A percentile compares a stretch with the other conserved stretches of the same genome.
Conservation (phyloP, 2,888 invertebrate genomes). For the Scaptomyza reducta region DNA sequence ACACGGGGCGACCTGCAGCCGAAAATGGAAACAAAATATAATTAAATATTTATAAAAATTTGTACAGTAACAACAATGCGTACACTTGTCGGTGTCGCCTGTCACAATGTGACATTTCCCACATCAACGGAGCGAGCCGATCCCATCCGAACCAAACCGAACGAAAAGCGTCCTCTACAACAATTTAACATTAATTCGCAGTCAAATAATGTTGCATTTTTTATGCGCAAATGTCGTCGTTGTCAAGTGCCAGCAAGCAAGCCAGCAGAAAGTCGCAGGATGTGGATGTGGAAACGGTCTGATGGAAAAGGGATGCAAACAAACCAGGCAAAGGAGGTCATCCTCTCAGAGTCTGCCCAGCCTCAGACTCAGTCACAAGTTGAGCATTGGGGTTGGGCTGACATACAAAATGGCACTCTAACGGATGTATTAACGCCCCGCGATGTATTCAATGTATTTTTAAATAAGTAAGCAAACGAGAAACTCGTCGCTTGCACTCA, state of each 20-base stretch:
- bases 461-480: constrained; percentile 59
- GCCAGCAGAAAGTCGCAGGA: constrained; percentile 34
- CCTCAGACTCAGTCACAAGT: constrained; percentile 1
- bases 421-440: constrained; percentile 77
- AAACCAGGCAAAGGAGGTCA: constrained; percentile 39
- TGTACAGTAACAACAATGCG: constrained; percentile 70
- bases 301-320: constrained; percentile 53
- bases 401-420: constrained; percentile 69
- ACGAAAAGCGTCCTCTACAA: constrained; percentile 56
- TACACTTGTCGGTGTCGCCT: constrained; percentile 69
- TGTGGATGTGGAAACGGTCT: constrained; percentile 34
- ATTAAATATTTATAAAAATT: constrained; percentile 76
- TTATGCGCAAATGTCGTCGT: constrained; percentile 82
- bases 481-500: constrained; percentile 64
- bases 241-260: constrained; percentile 76
- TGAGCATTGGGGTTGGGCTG: constrained; percentile 25
- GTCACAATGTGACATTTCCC: constrained; percentile 82
- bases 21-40: constrained; percentile 72
- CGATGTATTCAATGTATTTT: constrained; percentile 50
- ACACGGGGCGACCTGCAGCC: constrained; percentile 26
- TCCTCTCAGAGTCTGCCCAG: neutral
- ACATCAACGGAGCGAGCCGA: constrained; percentile 72
- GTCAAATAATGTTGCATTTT: constrained; percentile 82
- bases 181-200: constrained; percentile 82
- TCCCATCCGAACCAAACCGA: constrained; percentile 19